Conservation (phyloP, 2,113 vertebrate genomes). For the Blennius ocellaris region DNA sequence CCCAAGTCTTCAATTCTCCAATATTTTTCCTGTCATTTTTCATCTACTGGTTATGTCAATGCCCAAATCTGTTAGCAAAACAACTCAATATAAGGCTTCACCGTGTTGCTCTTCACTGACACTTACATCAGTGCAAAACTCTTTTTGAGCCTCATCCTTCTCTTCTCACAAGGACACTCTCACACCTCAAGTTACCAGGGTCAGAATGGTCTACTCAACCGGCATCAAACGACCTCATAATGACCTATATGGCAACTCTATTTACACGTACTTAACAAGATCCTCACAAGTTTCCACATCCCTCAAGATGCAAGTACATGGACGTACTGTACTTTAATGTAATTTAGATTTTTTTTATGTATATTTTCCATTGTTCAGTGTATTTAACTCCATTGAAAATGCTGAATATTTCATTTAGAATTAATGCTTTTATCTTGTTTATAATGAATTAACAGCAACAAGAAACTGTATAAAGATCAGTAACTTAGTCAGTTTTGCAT, state of each 20-base stretch:
- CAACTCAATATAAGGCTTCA: conserved; percentile 9
- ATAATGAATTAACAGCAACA: too few species aligned
- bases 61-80: conserved; percentile 22
- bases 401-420: too few species aligned
- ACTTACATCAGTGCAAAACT: conserved; percentile 39
- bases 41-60: too few species aligned
- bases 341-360: too few species aligned
- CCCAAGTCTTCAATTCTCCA: conserved; percentile 25
- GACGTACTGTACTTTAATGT: too few species aligned
- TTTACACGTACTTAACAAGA: conserved; percentile 46
- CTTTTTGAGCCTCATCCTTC: conserved; percentile 65
- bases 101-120: conserved; percentile 15
- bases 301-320: too few species aligned
- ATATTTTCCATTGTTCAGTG: too few species aligned
- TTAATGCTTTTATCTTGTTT: too few species aligned
- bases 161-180: conserved; percentile 27
- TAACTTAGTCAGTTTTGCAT: too few species aligned
- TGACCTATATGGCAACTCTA: conserved; percentile 51
- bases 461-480: too few species aligned
- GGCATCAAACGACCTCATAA: conserved; percentile 71
- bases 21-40: conserved; percentile 8
- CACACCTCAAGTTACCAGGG: conserved; percentile 26
- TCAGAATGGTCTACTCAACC: conserved; percentile 40
- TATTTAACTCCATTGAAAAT: too few species aligned
- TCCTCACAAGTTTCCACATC: neutral